Evolutionary conservation across 2,113 vertebrate genomes (phyloP), one percentile per base, ranked within the genome.

Genomic region (Diadophis punctatus): DNA sequence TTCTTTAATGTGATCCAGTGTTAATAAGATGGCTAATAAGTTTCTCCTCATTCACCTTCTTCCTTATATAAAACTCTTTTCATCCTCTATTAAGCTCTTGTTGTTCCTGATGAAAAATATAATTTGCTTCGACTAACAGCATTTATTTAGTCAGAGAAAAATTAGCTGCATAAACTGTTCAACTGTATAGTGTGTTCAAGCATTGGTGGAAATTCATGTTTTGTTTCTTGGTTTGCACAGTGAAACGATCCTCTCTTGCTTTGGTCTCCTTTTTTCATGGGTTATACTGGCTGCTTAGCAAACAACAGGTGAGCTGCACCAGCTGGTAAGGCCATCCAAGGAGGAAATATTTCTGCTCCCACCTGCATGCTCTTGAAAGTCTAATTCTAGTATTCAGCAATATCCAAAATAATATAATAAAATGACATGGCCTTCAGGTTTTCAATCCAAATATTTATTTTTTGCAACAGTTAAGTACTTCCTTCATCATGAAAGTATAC

Each of bases 271-370:
- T 93, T 91, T 88, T 88, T 91, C 9, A 90, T 94, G 85, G 53
- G 46, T 94, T 95, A 93, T 10, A 49, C 68, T 88, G 91, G n/a
- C 30, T 90, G 58, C 60, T 96, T 93, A 93, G 90, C 91, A 93
- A 96, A 94, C 30, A 94, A 56, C 90, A 94, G 84, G 89, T 90
- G 92, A 96, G 80, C 7, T 90, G 94, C 93, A 96, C 94, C 95
- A 96, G 43, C 48, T 56, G 92, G 49, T 4, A 34, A 86, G 94
- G 74, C 48, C 86, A 68, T 94, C 95, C 94, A 96, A 91, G 95
- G 95, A 94, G 91, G 93, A 96, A 95, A 92, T 91, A 86, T 96
- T 96, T 46, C 60, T 85, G 49, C n/a, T 52, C 90, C 48, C 88
- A 90, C 30, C 91, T 86, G 87, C 22, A 30, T 94, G n/a, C 84